Evolutionary conservation across 2,113 vertebrate species (phyloP).

Genomic region (Leucosticte australis): DNA sequence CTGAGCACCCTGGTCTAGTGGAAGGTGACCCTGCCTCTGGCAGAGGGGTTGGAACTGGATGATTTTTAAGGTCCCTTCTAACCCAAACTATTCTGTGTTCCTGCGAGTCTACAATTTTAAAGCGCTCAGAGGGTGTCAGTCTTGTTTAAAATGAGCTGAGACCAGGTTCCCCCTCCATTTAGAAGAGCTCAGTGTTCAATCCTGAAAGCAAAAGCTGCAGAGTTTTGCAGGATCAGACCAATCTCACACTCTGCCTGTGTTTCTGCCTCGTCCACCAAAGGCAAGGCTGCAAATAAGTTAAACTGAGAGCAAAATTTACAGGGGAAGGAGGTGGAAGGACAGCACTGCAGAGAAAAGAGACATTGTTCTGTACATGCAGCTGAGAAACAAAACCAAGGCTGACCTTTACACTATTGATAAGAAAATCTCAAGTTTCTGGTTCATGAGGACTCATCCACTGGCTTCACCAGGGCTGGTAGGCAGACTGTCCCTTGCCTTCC

Average conservation of each 20-base stretch:
- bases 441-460: rapidly evolving
- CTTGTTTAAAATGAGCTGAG: neutral
- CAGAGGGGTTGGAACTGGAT: neutral
- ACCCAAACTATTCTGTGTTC: neutral
- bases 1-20: neutral
- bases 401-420: neutral
- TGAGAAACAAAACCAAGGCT: neutral
- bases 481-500: neutral
- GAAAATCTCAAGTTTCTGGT: neutral
- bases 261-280: neutral
- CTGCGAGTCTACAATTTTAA: neutral
- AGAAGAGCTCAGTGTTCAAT: neutral
- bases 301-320: neutral
- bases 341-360: neutral
- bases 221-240: neutral
- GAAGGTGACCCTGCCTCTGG: neutral
- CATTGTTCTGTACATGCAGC: neutral
- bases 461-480: neutral
- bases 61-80: neutral
- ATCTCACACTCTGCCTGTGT: neutral
- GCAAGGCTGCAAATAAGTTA: neutral
- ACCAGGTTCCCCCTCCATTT: neutral
- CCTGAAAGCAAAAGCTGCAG: neutral
- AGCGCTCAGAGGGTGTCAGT: neutral
- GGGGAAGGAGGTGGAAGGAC: neutral